Percentiles rank a stretch among this genome's conserved stretches.
phyloP scores from a whole-genome alignment of 1,140 invertebrate species.

The Wiebesia pumilae region DNA sequence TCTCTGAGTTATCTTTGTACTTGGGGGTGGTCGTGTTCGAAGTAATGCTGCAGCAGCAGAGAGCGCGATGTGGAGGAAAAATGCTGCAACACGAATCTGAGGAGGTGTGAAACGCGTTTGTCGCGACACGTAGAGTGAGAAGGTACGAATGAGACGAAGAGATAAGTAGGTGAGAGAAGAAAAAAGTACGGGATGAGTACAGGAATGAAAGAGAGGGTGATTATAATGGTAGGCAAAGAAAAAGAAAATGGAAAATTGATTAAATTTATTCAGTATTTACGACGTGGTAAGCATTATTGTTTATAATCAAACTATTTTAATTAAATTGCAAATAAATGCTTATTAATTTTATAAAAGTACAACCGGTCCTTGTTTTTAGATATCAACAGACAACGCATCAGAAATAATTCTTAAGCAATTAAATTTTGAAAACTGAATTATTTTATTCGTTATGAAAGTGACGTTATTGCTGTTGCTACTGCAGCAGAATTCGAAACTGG shows the following conservation, averaged over 20 bases:
- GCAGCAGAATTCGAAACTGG: too few relatives aligned
- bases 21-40: constrained; percentile 35
- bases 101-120: constrained; percentile 50
- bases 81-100: not conserved
- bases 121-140: constrained; percentile 56
- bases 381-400: too few relatives aligned
- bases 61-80: constrained; percentile 22
- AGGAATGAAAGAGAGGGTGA: constrained; percentile 32
- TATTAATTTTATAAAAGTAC: too few relatives aligned
- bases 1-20: not conserved
- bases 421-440: too few relatives aligned
- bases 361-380: too few relatives aligned
- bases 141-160: constrained; percentile 49
- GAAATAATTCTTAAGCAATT: too few relatives aligned
- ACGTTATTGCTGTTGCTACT: too few relatives aligned
- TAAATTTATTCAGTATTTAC: constrained; percentile 21
- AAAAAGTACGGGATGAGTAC: constrained; percentile 51
- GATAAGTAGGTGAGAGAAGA: constrained; percentile 25
- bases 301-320: not conserved
- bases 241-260: constrained; percentile 57
- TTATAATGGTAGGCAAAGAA: constrained; percentile 44
- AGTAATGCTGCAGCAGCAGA: not conserved
- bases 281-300: not conserved
- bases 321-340: too few relatives aligned
- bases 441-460: too few relatives aligned